These are phyloP conservation scores for Orestias chungarensis DNA, from an alignment of 2,797 vertebrate species.

Conservation along the genomic window DNA sequence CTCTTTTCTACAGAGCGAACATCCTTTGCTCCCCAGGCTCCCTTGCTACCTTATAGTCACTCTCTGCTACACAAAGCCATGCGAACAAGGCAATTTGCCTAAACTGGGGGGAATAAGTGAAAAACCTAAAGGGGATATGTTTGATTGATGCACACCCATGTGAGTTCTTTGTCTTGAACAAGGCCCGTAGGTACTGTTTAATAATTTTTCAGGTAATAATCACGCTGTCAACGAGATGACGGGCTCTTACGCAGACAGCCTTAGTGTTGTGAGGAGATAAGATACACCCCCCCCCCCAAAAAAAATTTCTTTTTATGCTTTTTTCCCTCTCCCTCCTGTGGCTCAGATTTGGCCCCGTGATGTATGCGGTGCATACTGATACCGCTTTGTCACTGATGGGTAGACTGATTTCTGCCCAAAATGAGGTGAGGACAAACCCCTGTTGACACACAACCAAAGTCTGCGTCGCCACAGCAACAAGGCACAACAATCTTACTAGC, in stretches of 20 bases:
- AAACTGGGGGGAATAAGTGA: constrained; percentile 85
- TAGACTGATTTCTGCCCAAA: constrained; percentile 55
- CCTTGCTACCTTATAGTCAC: constrained; percentile 82
- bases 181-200: constrained; percentile 83
- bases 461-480: constrained; percentile 56
- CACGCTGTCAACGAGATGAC: constrained; percentile 81
- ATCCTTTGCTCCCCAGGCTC: constrained; percentile 81
- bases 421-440: constrained; percentile 59
- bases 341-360: constrained; percentile 67
- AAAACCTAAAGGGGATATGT: constrained; percentile 83
- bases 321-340: constrained; percentile 68
- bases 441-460: constrained; percentile 59
- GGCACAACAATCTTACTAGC: constrained; percentile 38
- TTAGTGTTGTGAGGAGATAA: constrained; percentile 78
- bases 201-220: constrained; percentile 86
- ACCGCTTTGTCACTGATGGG: constrained; percentile 55
- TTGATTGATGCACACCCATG: constrained; percentile 83
- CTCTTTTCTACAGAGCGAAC: constrained; percentile 83
- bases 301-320: constrained; percentile 69
- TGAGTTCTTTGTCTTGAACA: constrained; percentile 82
- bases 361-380: constrained; percentile 54
- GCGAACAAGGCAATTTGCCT: constrained; percentile 83
- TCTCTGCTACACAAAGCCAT: constrained; percentile 82
- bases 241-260: constrained; percentile 78
- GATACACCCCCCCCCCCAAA: constrained; percentile 59